Evolutionary conservation across 2,113 vertebrate genomes (phyloP).

Genomic region (Sporophila hypoxantha): DNA sequence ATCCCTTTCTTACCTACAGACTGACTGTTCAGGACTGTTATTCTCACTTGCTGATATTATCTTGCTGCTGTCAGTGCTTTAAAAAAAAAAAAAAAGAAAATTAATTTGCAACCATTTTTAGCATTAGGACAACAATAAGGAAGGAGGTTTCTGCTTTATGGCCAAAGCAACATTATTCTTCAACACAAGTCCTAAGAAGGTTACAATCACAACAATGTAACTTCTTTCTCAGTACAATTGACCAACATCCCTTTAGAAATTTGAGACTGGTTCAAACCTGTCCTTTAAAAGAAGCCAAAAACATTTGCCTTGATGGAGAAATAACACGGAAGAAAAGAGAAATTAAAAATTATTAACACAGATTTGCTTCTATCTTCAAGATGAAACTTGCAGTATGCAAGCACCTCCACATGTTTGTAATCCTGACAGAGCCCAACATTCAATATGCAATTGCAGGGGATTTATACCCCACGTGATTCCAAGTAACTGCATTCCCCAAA

Average conservation of each 20-base stretch:
- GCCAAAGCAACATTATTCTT: not conserved
- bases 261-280: not conserved
- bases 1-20: not conserved
- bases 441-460: not conserved
- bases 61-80: not conserved
- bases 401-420: not conserved
- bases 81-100: not conserved
- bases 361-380: not conserved
- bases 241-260: not conserved
- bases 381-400: not conserved
- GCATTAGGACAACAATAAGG: not conserved
- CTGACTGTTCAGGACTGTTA: not conserved
- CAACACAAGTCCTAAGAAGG: not conserved
- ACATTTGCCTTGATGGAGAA: not conserved
- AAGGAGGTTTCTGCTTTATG: not conserved
- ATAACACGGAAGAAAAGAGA: not conserved
- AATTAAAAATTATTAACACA: not conserved
- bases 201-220: not conserved
- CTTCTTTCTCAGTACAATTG: not conserved
- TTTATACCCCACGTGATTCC: not conserved
- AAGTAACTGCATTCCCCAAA: not conserved
- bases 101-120: not conserved
- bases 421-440: not conserved
- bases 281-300: not conserved
- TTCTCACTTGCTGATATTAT: not conserved